Percentiles rank a stretch among this genome's conserved stretches.
Conservation (phyloP, 1,140 invertebrate genomes). For the Triops cancriformis region DNA sequence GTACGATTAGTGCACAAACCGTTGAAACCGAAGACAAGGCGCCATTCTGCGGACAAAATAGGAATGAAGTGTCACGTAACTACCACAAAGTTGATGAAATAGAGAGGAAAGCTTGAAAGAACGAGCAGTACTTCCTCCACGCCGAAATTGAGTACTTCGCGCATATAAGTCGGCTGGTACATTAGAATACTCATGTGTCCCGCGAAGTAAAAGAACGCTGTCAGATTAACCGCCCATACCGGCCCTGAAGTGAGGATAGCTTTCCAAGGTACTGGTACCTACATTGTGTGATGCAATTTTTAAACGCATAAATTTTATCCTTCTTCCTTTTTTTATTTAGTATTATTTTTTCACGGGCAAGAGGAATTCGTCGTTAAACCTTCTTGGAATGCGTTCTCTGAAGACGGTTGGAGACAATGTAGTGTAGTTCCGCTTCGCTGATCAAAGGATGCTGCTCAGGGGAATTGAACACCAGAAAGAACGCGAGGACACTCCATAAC, state of each 20-base stretch:
- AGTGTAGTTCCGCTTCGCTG: neutral
- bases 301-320: too few species aligned
- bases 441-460: neutral
- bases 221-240: slow-evolving; percentile 47
- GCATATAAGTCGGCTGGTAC: slow-evolving; percentile 50
- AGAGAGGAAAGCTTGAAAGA: too few species aligned
- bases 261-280: slow-evolving; percentile 41
- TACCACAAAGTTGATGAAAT: too few species aligned
- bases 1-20: slow-evolving; percentile 36
- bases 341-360: too few species aligned
- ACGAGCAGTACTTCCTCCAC: slow-evolving; percentile 44
- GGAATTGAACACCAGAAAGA: slow-evolving; percentile 40
- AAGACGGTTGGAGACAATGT: neutral
- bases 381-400: neutral
- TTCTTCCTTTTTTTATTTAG: too few species aligned
- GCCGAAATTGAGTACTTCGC: slow-evolving; percentile 48
- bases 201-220: slow-evolving; percentile 53
- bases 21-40: slow-evolving; percentile 50
- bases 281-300: too few species aligned
- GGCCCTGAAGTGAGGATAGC: slow-evolving; percentile 45
- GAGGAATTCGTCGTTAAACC: too few species aligned
- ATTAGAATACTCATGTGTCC: slow-evolving; percentile 50
- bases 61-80: neutral
- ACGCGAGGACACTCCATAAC: slow-evolving; percentile 42
- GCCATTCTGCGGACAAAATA: slow-evolving; percentile 43